phyloP scores from a whole-genome alignment of 2,113 vertebrate species.

The Lophura nycthemera region DNA sequence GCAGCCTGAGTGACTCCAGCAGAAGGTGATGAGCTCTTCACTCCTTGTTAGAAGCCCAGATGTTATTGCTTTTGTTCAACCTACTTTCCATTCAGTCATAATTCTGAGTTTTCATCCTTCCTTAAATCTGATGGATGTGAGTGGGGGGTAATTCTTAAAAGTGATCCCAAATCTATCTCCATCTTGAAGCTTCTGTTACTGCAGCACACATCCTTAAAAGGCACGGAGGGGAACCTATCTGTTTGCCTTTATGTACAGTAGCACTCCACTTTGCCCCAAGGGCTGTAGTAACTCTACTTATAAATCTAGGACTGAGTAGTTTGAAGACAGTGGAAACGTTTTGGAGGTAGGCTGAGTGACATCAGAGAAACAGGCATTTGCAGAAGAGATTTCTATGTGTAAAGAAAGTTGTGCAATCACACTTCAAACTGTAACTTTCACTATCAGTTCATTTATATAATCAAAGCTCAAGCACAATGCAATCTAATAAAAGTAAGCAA shows the following conservation, averaged over 20 bases:
- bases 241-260: neutral
- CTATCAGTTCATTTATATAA: conserved; percentile 59
- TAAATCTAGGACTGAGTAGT: neutral
- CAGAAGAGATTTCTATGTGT: conserved; percentile 6
- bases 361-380: neutral
- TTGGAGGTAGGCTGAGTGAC: neutral
- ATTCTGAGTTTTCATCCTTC: neutral
- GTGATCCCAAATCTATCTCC: neutral
- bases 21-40: neutral
- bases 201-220: neutral
- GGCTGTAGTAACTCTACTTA: neutral
- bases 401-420: neutral
- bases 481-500: conserved; percentile 59
- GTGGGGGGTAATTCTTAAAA: neutral
- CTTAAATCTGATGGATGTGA: neutral
- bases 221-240: neutral
- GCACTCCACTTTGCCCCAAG: neutral
- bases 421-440: conserved; percentile 37
- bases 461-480: conserved; percentile 25
- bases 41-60: neutral
- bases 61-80: neutral
- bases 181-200: neutral
- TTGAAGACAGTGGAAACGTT: neutral
- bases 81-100: neutral
- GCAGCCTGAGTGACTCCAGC: neutral